Percentiles rank a stretch among this genome's conserved stretches.
phyloP scores from a whole-genome alignment of 2,113 vertebrate genomes.

The Cercocebus atys region DNA sequence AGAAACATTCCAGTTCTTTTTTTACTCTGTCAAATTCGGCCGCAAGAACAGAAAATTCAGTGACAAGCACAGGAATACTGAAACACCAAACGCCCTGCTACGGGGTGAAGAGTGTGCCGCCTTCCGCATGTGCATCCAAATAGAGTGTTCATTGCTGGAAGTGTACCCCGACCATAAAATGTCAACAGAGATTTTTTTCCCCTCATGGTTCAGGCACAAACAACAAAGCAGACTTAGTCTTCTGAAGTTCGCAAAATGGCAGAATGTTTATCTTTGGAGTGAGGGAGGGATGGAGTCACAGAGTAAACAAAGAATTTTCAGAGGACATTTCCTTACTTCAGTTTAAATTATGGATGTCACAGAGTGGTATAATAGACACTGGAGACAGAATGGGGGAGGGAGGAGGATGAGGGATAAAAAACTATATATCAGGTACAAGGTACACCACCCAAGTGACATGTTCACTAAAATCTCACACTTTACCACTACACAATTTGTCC shows the following conservation, averaged over 20 bases:
- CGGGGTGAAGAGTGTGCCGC: rapidly evolving
- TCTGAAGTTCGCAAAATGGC: background rate
- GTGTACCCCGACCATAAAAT: rapidly evolving
- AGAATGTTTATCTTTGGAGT: background rate
- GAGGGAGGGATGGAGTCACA: background rate
- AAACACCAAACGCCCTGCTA: background rate
- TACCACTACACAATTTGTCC: no score
- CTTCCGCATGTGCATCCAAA: rapidly evolving
- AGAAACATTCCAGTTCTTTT: constrained; percentile 23
- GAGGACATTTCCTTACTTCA: background rate
- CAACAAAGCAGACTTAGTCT: background rate
- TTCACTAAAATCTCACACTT: no score
- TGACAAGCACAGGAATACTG: background rate
- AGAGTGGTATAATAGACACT: background rate
- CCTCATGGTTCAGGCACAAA: rapidly evolving
- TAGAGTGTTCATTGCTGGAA: background rate
- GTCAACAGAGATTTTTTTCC: background rate
- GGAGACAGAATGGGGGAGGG: no score
- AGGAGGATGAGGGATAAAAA: no score
- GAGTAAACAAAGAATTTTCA: background rate
- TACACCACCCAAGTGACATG: no score
- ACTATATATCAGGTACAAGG: no score
- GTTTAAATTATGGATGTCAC: background rate
- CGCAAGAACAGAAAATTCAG: background rate
- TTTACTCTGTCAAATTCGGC: background rate